phyloP scores from a whole-genome alignment of 2,888 invertebrate species.

The Cataglyphis livida region DNA sequence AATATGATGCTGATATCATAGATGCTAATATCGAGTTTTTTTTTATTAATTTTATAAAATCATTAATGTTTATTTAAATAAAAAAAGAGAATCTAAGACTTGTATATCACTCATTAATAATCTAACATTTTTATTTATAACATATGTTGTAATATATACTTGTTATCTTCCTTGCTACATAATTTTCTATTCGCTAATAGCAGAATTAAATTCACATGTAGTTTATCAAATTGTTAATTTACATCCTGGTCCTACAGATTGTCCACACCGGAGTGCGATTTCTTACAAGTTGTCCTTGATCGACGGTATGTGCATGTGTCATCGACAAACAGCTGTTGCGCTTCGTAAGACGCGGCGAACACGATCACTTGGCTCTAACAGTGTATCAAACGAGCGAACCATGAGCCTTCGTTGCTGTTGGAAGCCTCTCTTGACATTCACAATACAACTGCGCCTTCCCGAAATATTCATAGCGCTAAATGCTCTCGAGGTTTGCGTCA shows the following conservation, averaged over 20 bases:
- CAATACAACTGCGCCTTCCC: conserved; percentile 41
- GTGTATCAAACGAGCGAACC: conserved; percentile 47
- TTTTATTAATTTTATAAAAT: background rate
- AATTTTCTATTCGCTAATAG: conserved; percentile 2
- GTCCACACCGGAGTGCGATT: conserved; percentile 66
- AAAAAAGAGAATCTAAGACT: background rate
- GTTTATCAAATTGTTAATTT: background rate
- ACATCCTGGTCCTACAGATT: background rate
- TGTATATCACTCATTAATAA: background rate
- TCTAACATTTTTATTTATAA: background rate
- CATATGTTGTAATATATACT: background rate
- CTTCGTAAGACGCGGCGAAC: conserved; percentile 34
- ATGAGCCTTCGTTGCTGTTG: conserved; percentile 36
- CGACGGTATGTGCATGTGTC: conserved; percentile 25
- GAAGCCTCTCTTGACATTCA: conserved; percentile 39
- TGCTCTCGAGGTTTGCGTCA: conserved; percentile 48
- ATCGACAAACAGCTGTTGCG: conserved; percentile 49
- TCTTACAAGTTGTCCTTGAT: conserved; percentile 34
- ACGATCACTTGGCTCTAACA: conserved; percentile 50
- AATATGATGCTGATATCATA: background rate
- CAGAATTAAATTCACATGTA: background rate
- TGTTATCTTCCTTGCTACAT: background rate
- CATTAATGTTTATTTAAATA: background rate
- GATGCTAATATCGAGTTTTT: background rate
- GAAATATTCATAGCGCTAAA: conserved; percentile 54